phyloP scores from a whole-genome alignment of 1,140 invertebrate genomes.

The Antheraea pernyi region DNA sequence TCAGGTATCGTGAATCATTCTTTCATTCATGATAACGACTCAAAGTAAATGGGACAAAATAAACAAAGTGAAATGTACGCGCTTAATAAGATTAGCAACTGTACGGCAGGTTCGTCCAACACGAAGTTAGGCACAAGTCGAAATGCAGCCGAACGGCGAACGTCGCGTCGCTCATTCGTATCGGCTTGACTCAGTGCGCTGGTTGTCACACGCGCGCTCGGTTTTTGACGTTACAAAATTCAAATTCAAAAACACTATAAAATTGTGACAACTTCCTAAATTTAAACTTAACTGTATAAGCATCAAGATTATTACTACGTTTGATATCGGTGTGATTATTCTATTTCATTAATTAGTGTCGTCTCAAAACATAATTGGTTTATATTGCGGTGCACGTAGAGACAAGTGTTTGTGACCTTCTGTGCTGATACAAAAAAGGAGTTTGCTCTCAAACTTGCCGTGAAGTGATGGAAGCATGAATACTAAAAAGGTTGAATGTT shows the following conservation, averaged over 20 bases:
- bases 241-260: conserved; percentile 46
- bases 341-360: conserved; percentile 18
- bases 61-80: conserved; percentile 14
- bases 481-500: conserved; percentile 75
- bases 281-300: neutral
- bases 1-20: neutral
- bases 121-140: conserved; percentile 40
- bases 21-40: conserved; percentile 8
- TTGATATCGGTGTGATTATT: conserved; percentile 15
- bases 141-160: conserved; percentile 15
- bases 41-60: conserved; percentile 23
- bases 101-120: conserved; percentile 40
- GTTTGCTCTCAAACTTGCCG: conserved; percentile 40
- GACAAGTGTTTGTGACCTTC: conserved; percentile 59
- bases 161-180: conserved; percentile 56
- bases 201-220: conserved; percentile 49
- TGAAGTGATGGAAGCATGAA: conserved; percentile 59
- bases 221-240: conserved; percentile 39
- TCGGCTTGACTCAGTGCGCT: conserved; percentile 41
- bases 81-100: conserved; percentile 60
- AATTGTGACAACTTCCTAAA: conserved; percentile 28
- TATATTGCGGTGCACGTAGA: conserved; percentile 42
- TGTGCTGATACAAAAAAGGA: conserved; percentile 42
- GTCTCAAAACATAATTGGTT: conserved; percentile 29
- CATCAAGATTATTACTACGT: neutral